phyloP scores from a whole-genome alignment of 2,888 invertebrate genomes.

The Parasteatoda lunata region DNA sequence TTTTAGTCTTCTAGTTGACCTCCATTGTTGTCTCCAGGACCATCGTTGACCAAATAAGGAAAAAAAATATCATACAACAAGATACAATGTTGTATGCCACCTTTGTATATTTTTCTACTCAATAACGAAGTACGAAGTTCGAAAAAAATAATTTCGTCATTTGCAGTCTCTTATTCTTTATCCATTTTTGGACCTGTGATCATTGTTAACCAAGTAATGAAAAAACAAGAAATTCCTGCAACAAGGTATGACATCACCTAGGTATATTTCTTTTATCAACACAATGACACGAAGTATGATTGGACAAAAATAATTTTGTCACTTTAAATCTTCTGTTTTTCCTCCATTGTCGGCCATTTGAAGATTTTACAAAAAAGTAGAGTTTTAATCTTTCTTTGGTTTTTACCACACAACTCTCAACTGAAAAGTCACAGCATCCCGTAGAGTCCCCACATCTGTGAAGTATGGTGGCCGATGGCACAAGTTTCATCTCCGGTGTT shows the following conservation, averaged over 20 bases:
- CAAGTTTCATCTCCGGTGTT: background rate
- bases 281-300: conserved; percentile 60
- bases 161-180: background rate
- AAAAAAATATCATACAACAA: no score
- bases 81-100: no score
- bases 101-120: no score
- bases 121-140: background rate
- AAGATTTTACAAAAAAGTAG: conserved; percentile 31
- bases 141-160: background rate
- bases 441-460: conserved; percentile 46
- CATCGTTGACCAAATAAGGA: no score
- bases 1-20: no score
- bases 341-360: background rate
- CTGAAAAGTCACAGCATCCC: conserved; percentile 27
- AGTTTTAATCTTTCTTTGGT: conserved; percentile 33
- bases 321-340: conserved; percentile 5
- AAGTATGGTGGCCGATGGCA: conserved; percentile 39
- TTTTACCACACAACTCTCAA: conserved; percentile 43
- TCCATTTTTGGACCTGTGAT: background rate
- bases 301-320: conserved; percentile 20
- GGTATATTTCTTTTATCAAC: conserved; percentile 18
- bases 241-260: background rate
- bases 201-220: background rate
- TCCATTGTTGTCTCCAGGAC: no score
- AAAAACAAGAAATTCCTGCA: no score